Evolutionary conservation across 2,113 vertebrate genomes (phyloP).

Genomic region (Garra rufa): DNA sequence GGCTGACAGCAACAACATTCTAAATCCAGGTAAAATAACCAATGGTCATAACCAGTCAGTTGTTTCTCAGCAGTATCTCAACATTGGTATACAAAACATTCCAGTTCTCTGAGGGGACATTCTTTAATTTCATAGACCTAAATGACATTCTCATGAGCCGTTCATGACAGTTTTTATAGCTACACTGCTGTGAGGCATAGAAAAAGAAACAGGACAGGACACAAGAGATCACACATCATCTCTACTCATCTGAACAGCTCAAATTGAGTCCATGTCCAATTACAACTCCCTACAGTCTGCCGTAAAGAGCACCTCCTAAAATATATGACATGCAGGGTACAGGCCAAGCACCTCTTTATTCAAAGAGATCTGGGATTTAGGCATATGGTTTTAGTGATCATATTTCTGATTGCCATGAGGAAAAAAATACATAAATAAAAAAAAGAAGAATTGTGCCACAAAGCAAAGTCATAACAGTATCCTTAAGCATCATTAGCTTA

Average conservation of each 20-base stretch:
- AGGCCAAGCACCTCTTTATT: constrained; percentile 21
- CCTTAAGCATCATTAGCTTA: neutral
- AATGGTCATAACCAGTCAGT: neutral
- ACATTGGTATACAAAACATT: neutral
- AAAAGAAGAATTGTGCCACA: constrained; percentile 29
- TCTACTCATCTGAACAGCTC: neutral
- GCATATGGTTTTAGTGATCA: neutral
- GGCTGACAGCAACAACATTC: neutral
- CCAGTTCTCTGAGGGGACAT: neutral
- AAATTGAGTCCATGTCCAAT: constrained; percentile 20
- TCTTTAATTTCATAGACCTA: constrained; percentile 17
- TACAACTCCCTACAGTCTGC: neutral
- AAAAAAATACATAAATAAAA: constrained; percentile 54
- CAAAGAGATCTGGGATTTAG: neutral
- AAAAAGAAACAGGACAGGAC: constrained; percentile 7
- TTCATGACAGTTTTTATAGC: constrained; percentile 5
- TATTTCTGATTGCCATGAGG: neutral
- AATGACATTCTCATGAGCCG: neutral
- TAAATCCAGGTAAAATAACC: neutral
- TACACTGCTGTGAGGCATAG: neutral
- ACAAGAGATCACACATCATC: constrained; percentile 3
- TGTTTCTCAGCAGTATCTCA: neutral
- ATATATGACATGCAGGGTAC: constrained; percentile 65
- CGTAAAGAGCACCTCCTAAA: constrained; percentile 60
- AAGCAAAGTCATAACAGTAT: neutral